These are phyloP conservation scores for Cottoperca gobio DNA, from an alignment of 2,797 vertebrate genomes.

Conservation along the genomic window DNA sequence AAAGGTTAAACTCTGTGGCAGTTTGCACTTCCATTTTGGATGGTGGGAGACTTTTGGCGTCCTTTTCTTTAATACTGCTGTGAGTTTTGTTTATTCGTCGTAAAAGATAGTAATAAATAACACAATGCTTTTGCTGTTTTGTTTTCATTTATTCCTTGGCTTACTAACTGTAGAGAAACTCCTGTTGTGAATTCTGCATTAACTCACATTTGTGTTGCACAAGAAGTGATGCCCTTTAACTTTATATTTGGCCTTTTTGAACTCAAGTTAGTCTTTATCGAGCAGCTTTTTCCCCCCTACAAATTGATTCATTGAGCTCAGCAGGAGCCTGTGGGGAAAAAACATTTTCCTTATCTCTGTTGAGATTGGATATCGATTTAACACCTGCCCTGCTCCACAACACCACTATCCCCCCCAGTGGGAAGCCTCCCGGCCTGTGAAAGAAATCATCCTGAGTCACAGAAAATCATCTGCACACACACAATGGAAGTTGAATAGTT, in stretches of 20 bases:
- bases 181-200: constrained; percentile 24
- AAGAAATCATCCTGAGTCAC: constrained; percentile 66
- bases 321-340: constrained; percentile 56
- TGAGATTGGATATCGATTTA: constrained; percentile 84
- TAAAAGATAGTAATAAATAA: constrained; percentile 7
- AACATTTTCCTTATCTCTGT: constrained; percentile 73
- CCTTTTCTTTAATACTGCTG: constrained; percentile 10
- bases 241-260: constrained; percentile 60
- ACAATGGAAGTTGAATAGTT: constrained; percentile 36
- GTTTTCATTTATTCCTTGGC: not conserved
- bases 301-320: constrained; percentile 74
- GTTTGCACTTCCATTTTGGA: constrained; percentile 37
- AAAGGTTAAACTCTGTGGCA: constrained; percentile 45
- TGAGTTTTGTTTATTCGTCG: constrained; percentile 1
- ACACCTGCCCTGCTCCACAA: constrained; percentile 60
- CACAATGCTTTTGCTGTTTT: not conserved
- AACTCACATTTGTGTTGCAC: constrained; percentile 2
- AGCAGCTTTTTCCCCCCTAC: constrained; percentile 18
- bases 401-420: constrained; percentile 53
- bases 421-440: constrained; percentile 51
- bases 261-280: constrained; percentile 53
- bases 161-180: constrained; percentile 33
- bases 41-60: constrained; percentile 19
- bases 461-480: constrained; percentile 51
- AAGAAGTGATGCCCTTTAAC: constrained; percentile 55